phyloP scores from a whole-genome alignment of 2,797 vertebrate species.

The Rhabdophis nuchalis region DNA sequence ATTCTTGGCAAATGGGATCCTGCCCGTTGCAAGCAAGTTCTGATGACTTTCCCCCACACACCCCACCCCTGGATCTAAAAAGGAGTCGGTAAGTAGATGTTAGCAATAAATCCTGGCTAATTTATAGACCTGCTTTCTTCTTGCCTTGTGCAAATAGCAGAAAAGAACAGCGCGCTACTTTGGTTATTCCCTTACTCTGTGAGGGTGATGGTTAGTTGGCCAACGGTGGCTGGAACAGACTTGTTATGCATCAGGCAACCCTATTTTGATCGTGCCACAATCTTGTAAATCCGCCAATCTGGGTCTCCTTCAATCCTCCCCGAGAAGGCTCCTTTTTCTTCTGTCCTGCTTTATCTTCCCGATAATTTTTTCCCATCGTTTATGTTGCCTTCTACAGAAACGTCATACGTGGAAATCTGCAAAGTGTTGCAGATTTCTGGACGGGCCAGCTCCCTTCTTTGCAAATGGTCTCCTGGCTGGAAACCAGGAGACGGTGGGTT shows the following conservation, averaged over 20 bases:
- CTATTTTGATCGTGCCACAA: not conserved
- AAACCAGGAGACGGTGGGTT: not conserved
- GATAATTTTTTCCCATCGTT: not conserved
- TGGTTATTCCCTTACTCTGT: not conserved
- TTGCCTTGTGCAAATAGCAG: slow-evolving; percentile 24
- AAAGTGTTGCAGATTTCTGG: not conserved
- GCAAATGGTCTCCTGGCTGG: not conserved
- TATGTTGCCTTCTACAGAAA: not conserved
- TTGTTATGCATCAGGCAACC: slow-evolving; percentile 45
- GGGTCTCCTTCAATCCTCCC: not conserved
- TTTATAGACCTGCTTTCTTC: slow-evolving; percentile 55
- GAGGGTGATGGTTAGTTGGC: slow-evolving; percentile 49
- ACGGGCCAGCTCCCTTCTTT: not conserved
- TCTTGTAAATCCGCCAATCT: not conserved
- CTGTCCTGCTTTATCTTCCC: not conserved
- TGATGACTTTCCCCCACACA: slow-evolving; percentile 39
- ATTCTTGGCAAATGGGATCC: slow-evolving; percentile 68
- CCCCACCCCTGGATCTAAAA: slow-evolving; percentile 52
- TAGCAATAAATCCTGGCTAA: slow-evolving; percentile 60
- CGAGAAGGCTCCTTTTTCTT: not conserved
- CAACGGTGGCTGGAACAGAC: slow-evolving; percentile 44
- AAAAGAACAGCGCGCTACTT: slow-evolving; percentile 16
- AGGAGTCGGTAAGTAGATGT: slow-evolving; percentile 63
- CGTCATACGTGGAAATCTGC: not conserved
- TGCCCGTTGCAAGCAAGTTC: slow-evolving; percentile 51